Conservation (phyloP, 2,113 vertebrate genomes). For the Tonatia bakeri region DNA sequence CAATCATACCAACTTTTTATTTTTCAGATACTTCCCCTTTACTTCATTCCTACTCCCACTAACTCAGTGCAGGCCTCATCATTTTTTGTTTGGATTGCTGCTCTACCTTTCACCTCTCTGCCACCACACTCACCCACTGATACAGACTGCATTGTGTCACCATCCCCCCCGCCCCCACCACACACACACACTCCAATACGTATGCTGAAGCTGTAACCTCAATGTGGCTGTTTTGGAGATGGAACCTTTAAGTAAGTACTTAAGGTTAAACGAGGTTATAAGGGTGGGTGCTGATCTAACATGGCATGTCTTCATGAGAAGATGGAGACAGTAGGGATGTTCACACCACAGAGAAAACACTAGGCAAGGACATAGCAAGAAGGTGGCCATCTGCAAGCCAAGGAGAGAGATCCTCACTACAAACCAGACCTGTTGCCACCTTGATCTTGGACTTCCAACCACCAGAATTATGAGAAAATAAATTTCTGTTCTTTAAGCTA, state of each 20-base stretch:
- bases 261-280: not conserved
- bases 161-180: fast-evolving
- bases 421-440: not conserved
- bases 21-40: not conserved
- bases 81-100: not conserved
- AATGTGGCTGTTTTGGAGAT: not conserved
- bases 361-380: not conserved
- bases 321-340: not conserved
- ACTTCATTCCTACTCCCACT: not conserved
- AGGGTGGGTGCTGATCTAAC: not conserved
- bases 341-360: not conserved
- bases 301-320: not conserved
- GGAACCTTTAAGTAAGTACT: not conserved
- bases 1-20: not conserved
- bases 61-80: not conserved
- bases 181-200: not conserved
- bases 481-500: not conserved
- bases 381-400: not conserved
- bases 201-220: not conserved
- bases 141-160: not conserved
- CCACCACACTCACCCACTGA: not conserved
- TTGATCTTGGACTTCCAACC: not conserved
- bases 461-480: not conserved
- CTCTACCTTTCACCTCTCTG: not conserved
- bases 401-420: not conserved